These are phyloP conservation scores for Phylloscopus trochilus DNA, from an alignment of 2,113 vertebrate species.

Conservation along the genomic window DNA sequence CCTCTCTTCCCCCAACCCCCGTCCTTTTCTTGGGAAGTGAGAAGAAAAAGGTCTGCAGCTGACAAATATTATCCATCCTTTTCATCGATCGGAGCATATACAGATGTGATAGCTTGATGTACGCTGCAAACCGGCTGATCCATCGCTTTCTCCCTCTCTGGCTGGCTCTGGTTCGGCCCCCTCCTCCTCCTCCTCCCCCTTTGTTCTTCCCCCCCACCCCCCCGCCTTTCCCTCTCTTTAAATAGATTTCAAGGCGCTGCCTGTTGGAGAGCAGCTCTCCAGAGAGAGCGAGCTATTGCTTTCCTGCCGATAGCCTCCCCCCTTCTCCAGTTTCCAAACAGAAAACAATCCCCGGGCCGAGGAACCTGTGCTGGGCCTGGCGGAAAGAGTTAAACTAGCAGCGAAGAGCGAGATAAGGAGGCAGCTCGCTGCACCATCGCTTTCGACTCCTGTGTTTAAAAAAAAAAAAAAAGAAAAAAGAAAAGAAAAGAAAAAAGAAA, in stretches of 20 bases:
- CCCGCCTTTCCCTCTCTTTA: slow-evolving; percentile 74
- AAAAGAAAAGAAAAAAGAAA: too few relatives aligned
- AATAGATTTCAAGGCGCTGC: slow-evolving; percentile 81
- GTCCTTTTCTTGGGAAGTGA: slow-evolving; percentile 56
- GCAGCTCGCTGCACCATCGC: background rate
- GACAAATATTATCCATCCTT: slow-evolving; percentile 80
- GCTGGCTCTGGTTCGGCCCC: slow-evolving; percentile 28
- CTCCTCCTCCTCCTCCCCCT: slow-evolving; percentile 19
- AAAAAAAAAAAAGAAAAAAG: background rate
- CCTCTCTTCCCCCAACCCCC: background rate
- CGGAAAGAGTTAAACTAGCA: slow-evolving; percentile 37
- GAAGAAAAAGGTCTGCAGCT: slow-evolving; percentile 76
- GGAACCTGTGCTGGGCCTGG: slow-evolving; percentile 47
- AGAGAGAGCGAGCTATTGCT: slow-evolving; percentile 65
- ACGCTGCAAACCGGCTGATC: slow-evolving; percentile 71
- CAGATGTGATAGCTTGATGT: slow-evolving; percentile 80
- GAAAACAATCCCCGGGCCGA: slow-evolving; percentile 48
- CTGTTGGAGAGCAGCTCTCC: slow-evolving; percentile 79
- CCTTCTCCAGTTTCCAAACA: slow-evolving; percentile 67
- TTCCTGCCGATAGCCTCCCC: slow-evolving; percentile 66
- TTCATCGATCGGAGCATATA: slow-evolving; percentile 78
- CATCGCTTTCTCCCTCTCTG: slow-evolving; percentile 65
- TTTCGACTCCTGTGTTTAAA: background rate
- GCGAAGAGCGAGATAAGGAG: background rate
- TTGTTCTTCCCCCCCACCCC: slow-evolving; percentile 33